Percentiles rank a stretch among this genome's conserved stretches.
These are phyloP conservation scores for Himalopsyche kuldschensis DNA, from an alignment of 2,888 invertebrate genomes.

Conservation along the genomic window DNA sequence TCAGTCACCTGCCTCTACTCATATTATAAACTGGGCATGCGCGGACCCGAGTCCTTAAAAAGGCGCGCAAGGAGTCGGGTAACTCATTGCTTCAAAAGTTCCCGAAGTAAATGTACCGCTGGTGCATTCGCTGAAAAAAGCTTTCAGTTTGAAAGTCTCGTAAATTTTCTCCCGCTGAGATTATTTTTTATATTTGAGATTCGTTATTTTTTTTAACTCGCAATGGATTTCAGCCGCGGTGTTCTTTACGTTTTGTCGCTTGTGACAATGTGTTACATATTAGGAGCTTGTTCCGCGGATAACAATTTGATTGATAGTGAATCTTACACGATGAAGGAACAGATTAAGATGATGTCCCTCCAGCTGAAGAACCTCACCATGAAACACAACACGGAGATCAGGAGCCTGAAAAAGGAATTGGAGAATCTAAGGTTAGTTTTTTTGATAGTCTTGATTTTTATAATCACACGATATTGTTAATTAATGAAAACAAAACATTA, in stretches of 20 bases:
- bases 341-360: background rate
- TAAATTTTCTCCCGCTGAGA: background rate
- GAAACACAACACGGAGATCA: background rate
- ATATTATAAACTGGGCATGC: background rate
- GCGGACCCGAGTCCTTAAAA: background rate
- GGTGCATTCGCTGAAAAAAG: background rate
- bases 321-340: background rate
- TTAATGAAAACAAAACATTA: background rate
- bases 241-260: background rate
- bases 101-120: background rate
- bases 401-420: background rate
- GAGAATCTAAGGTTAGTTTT: background rate
- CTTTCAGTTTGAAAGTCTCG: background rate
- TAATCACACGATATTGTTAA: too few species aligned
- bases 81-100: background rate
- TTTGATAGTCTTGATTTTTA: too few species aligned
- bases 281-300: background rate
- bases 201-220: background rate
- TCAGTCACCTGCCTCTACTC: background rate
- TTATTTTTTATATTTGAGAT: background rate
- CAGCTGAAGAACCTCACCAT: background rate
- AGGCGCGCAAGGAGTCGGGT: background rate
- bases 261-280: background rate
- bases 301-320: background rate
- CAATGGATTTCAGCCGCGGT: background rate